Evolutionary conservation across 2,888 invertebrate species (phyloP).

Genomic region (Caenorhabditis plicata): DNA sequence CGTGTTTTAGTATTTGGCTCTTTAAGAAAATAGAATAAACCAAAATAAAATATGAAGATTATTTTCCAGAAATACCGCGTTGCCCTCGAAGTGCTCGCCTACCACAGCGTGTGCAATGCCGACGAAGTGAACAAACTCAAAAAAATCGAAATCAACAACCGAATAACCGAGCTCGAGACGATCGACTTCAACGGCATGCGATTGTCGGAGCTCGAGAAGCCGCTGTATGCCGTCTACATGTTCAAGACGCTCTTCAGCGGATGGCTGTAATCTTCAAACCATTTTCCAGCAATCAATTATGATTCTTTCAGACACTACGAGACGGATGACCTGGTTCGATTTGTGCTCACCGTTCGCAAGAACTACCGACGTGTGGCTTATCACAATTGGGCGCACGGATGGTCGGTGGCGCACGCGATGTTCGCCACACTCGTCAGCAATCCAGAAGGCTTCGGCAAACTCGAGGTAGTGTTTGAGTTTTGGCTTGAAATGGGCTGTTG

Average conservation of each 20-base stretch:
- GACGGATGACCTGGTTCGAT: slow-evolving; percentile 74
- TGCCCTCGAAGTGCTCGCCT: slow-evolving; percentile 80
- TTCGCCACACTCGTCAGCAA: slow-evolving; percentile 56
- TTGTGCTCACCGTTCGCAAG: slow-evolving; percentile 80
- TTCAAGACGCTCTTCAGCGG: slow-evolving; percentile 77
- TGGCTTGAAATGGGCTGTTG: slow-evolving; percentile 40
- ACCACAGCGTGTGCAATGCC: slow-evolving; percentile 77
- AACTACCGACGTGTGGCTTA: slow-evolving; percentile 78
- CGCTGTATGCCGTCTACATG: slow-evolving; percentile 77
- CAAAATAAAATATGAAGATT: background rate
- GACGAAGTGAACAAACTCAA: slow-evolving; percentile 73
- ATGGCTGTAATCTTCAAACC: slow-evolving; percentile 37
- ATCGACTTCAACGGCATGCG: slow-evolving; percentile 78
- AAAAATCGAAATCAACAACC: slow-evolving; percentile 45
- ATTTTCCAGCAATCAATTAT: background rate
- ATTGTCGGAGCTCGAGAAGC: slow-evolving; percentile 76
- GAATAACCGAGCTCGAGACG: slow-evolving; percentile 56
- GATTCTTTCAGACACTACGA: slow-evolving; percentile 72
- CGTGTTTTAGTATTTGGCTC: no score
- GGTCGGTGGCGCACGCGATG: slow-evolving; percentile 82
- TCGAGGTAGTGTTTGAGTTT: no score
- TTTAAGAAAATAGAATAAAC: background rate
- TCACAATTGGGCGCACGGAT: slow-evolving; percentile 86
- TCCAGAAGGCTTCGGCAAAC: slow-evolving; percentile 48
- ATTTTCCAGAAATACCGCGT: slow-evolving; percentile 74